These are phyloP conservation scores for Streblospio benedicti DNA, from an alignment of 1,140 invertebrate genomes.

Conservation along the genomic window DNA sequence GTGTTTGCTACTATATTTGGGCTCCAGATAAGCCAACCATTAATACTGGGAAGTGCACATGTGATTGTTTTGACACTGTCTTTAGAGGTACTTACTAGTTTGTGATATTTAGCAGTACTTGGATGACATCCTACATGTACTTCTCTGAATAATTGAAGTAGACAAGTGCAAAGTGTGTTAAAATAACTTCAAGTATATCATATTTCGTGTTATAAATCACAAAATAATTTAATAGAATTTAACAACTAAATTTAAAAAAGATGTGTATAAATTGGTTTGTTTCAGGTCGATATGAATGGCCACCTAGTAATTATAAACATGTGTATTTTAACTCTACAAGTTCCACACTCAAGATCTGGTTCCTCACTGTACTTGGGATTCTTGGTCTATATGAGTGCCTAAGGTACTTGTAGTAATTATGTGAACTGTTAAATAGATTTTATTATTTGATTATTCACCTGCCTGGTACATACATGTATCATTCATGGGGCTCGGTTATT, in stretches of 20 bases:
- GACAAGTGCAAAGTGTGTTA: background rate
- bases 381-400: constrained; percentile 64
- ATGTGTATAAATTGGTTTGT: constrained; percentile 27
- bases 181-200: background rate
- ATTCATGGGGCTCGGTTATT: too few relatives aligned
- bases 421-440: too few relatives aligned
- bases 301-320: constrained; percentile 57
- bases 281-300: constrained; percentile 60
- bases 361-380: constrained; percentile 57
- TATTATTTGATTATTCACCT: too few relatives aligned
- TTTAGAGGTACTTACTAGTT: constrained; percentile 57
- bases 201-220: background rate
- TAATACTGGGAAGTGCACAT: constrained; percentile 61
- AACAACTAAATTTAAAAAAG: background rate
- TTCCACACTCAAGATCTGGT: constrained; percentile 70
- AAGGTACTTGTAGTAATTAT: constrained; percentile 59
- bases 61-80: constrained; percentile 71
- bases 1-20: constrained; percentile 58
- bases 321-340: constrained; percentile 73
- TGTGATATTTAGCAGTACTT: background rate
- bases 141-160: background rate
- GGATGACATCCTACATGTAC: background rate
- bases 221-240: background rate
- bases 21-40: constrained; percentile 60
- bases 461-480: too few relatives aligned